Percentiles rank a stretch among this genome's conserved stretches.
phyloP scores from a whole-genome alignment of 2,113 vertebrate species.

The Pseudorectes ferrugineus region DNA sequence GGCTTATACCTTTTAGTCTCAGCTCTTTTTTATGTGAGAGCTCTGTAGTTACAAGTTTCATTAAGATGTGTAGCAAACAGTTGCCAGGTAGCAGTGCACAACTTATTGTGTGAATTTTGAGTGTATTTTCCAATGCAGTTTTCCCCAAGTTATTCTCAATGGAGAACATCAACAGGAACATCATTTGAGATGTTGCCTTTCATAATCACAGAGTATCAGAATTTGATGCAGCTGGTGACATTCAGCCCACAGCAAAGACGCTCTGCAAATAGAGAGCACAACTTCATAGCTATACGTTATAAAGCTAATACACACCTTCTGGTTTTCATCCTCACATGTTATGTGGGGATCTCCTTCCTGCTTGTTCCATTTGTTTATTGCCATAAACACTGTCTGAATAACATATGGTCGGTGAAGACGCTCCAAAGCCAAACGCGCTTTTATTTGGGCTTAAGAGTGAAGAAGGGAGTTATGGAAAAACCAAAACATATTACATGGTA shows the following conservation, averaged over 20 bases:
- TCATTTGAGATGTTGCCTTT: background rate
- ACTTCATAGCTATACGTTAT: background rate
- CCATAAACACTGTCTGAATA: background rate
- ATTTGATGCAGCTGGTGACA: background rate
- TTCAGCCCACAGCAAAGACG: background rate
- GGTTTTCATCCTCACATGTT: background rate
- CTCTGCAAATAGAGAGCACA: background rate
- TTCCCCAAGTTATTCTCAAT: background rate
- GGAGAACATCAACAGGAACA: background rate
- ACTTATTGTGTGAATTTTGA: background rate
- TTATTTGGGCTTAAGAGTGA: background rate
- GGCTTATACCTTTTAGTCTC: background rate
- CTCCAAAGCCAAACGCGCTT: background rate
- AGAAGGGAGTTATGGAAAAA: background rate
- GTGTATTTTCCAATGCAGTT: background rate
- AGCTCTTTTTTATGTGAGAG: background rate
- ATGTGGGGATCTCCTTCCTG: background rate
- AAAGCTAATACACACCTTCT: background rate
- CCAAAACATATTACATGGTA: background rate
- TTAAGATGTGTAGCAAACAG: background rate
- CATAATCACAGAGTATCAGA: background rate
- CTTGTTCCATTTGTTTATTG: background rate
- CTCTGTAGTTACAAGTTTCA: background rate
- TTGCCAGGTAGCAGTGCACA: background rate
- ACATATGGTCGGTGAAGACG: background rate